A percentile compares a stretch with the other conserved stretches of the same genome.
phyloP scores from a whole-genome alignment of 1,140 invertebrate species.

The Penaeus indicus region DNA sequence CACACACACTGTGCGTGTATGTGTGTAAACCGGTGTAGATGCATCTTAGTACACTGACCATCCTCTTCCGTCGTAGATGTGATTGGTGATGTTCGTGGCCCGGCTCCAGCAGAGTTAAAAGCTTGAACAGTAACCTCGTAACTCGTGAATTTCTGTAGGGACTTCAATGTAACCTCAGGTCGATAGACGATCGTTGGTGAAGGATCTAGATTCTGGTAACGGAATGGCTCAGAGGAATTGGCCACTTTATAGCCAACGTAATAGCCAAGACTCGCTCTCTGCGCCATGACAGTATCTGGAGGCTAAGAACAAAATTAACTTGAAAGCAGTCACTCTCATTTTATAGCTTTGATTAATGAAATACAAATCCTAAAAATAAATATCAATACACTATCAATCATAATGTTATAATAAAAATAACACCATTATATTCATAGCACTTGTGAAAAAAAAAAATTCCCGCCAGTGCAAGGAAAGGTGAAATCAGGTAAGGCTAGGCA shows the following conservation, averaged over 20 bases:
- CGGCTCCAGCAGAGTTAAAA: constrained; percentile 69
- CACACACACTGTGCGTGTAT: neutral
- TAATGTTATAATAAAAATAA: too few species aligned
- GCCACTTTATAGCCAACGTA: constrained; percentile 72
- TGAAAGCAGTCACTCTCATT: neutral
- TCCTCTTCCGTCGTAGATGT: constrained; percentile 55
- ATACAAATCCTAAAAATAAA: neutral
- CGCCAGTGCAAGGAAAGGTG: too few species aligned
- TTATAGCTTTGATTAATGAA: neutral
- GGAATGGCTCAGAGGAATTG: constrained; percentile 69
- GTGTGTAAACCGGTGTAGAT: neutral
- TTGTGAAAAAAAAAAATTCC: too few species aligned
- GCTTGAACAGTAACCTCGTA: constrained; percentile 73
- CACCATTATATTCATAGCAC: too few species aligned
- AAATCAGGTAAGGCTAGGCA: too few species aligned
- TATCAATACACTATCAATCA: too few species aligned
- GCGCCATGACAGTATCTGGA: constrained; percentile 33
- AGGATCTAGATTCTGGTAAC: constrained; percentile 68
- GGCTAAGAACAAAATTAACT: constrained; percentile 9
- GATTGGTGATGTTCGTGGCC: constrained; percentile 43
- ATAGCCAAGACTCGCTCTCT: constrained; percentile 69
- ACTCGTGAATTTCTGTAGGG: constrained; percentile 69
- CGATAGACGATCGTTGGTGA: constrained; percentile 57
- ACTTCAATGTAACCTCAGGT: constrained; percentile 54
- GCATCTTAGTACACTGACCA: constrained; percentile 19